These are phyloP conservation scores for Octonoba sinensis DNA, from an alignment of 2,888 invertebrate genomes.

Conservation along the genomic window DNA sequence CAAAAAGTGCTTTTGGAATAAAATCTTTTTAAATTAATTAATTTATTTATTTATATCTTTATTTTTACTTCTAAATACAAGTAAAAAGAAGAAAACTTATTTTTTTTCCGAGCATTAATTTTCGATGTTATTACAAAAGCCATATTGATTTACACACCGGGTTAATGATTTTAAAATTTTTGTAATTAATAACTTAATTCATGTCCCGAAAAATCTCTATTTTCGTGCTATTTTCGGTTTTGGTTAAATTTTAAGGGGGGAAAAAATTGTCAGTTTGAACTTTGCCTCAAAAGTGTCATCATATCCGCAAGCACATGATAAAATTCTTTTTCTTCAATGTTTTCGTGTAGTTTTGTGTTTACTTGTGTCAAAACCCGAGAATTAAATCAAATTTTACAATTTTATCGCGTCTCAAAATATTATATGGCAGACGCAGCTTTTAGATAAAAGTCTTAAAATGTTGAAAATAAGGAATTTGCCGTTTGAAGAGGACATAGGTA, in stretches of 20 bases:
- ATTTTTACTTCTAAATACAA: background rate
- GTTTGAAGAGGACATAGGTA: constrained; percentile 23
- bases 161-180: too few relatives aligned
- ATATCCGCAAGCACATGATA: constrained; percentile 19
- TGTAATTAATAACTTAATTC: too few relatives aligned
- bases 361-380: too few relatives aligned
- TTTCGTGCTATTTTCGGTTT: background rate
- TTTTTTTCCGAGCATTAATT: background rate
- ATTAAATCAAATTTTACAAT: background rate
- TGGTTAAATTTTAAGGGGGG: background rate
- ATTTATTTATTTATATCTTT: too few relatives aligned
- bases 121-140: too few relatives aligned
- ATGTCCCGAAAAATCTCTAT: too few relatives aligned
- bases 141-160: too few relatives aligned
- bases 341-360: too few relatives aligned
- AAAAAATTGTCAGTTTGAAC: background rate
- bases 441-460: constrained; percentile 2
- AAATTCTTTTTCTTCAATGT: background rate
- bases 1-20: too few relatives aligned
- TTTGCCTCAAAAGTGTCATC: background rate
- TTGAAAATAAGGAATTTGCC: background rate
- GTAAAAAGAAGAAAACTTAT: background rate
- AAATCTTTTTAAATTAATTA: background rate
- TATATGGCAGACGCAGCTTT: background rate
- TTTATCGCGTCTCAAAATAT: background rate